Evolutionary conservation across 2,113 vertebrate genomes (phyloP).

Genomic region (Mungos mungo): DNA sequence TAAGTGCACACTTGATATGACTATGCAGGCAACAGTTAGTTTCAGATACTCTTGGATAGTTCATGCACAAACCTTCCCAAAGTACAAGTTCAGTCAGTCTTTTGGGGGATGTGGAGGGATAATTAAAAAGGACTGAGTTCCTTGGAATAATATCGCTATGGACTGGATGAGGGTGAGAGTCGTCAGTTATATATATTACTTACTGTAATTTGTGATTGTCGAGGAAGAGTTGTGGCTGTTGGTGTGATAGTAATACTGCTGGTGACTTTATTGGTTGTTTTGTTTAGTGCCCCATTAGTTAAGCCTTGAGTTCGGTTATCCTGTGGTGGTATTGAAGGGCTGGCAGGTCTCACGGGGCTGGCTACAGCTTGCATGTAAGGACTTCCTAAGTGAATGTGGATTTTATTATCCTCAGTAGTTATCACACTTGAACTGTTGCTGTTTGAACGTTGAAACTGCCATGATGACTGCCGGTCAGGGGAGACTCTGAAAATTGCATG

Average conservation of each 20-base stretch:
- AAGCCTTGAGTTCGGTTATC: conserved; percentile 92
- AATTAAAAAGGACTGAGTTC: conserved; percentile 81
- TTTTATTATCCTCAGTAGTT: conserved; percentile 99
- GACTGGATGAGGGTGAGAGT: conserved; percentile 61
- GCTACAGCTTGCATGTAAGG: conserved; percentile 92
- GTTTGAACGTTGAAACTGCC: conserved; percentile 96
- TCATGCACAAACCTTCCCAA: conserved; percentile 91
- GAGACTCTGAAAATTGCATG: conserved; percentile 93
- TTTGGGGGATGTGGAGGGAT: conserved; percentile 75
- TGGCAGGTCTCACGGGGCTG: conserved; percentile 85
- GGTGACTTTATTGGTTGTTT: conserved; percentile 94
- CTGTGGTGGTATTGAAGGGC: conserved; percentile 85
- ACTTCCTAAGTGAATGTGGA: conserved; percentile 97
- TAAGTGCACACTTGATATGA: conserved; percentile 92
- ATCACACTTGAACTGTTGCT: conserved; percentile 94
- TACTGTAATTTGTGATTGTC: conserved; percentile 99
- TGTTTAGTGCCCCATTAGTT: conserved; percentile 89
- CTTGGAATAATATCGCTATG: conserved; percentile 84
- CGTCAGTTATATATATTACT: conserved; percentile 97
- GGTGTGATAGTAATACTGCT: conserved; percentile 99
- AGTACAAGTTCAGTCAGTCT: conserved; percentile 82
- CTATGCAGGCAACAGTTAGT: conserved; percentile 89
- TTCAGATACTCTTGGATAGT: conserved; percentile 82
- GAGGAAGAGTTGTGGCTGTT: conserved; percentile 93
- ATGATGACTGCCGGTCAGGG: conserved; percentile 93